Conservation (phyloP, 2,797 vertebrate species). For the Chelonia mydas region DNA sequence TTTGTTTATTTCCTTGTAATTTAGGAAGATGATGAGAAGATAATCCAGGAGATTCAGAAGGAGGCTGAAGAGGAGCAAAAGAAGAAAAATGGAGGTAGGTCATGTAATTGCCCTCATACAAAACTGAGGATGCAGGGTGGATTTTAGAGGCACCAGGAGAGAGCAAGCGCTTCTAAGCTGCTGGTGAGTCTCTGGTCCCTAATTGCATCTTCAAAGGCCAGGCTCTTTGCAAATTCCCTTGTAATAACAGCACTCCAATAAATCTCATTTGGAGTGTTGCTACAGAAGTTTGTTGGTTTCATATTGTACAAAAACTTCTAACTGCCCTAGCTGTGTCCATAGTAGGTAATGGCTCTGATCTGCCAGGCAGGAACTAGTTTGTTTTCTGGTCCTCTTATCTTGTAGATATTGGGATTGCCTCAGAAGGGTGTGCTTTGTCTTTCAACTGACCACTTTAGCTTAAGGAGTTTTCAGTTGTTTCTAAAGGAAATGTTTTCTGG, state of each 20-base stretch:
- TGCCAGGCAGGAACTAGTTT: not conserved
- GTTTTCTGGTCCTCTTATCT: not conserved
- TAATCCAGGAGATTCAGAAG: slow-evolving; percentile 96
- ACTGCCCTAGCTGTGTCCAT: not conserved
- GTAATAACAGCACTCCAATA: fast-evolving
- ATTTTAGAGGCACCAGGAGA: fast-evolving
- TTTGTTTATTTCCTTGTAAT: slow-evolving; percentile 12
- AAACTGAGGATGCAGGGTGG: not conserved
- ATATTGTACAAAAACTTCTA: not conserved
- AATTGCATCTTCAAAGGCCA: fast-evolving
- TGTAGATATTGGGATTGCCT: not conserved
- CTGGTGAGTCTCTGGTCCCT: not conserved
- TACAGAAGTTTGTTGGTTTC: not conserved
- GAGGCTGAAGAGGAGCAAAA: slow-evolving; percentile 94
- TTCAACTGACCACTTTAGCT: not conserved
- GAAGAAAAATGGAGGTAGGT: slow-evolving; percentile 90
- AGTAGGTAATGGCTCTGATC: not conserved
- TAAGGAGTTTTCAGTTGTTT: not conserved
- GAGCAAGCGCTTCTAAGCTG: fast-evolving
- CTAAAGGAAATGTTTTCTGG: not conserved
- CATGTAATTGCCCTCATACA: not conserved
- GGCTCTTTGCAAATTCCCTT: not conserved
- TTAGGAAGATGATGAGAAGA: slow-evolving; percentile 95
- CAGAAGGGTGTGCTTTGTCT: not conserved
- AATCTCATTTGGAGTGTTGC: not conserved